These are phyloP conservation scores for Leguminivora glycinivorella DNA, from an alignment of 1,140 invertebrate genomes.

Conservation along the genomic window DNA sequence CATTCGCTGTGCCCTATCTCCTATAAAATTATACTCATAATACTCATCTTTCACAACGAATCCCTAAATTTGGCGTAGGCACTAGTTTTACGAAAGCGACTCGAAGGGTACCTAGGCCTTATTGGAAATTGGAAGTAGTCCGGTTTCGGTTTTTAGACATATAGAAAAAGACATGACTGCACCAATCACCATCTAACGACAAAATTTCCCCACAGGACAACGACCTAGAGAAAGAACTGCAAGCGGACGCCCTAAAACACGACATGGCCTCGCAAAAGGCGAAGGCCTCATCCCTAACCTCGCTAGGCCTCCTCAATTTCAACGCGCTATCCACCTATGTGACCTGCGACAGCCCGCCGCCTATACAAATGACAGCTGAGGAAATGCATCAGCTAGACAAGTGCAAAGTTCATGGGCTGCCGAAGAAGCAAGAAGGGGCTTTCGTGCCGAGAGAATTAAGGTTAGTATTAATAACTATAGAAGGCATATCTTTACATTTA, in stretches of 20 bases:
- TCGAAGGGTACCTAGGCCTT: no score
- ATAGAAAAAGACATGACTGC: neutral
- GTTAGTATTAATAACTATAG: conserved; percentile 47
- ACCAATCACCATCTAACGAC: neutral
- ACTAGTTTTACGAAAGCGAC: no score
- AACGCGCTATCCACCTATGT: conserved; percentile 81
- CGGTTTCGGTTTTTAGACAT: no score
- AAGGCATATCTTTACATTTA: no score
- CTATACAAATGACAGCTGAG: conserved; percentile 87
- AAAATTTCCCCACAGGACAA: conserved; percentile 53
- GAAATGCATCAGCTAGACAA: conserved; percentile 86
- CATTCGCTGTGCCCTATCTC: no score
- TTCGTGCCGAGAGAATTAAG: conserved; percentile 83
- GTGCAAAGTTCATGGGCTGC: conserved; percentile 86
- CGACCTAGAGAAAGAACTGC: conserved; percentile 67
- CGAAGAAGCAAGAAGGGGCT: conserved; percentile 83
- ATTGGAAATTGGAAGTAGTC: no score
- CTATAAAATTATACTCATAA: no score
- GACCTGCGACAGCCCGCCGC: conserved; percentile 87
- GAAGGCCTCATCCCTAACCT: conserved; percentile 59
- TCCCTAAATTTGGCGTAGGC: no score
- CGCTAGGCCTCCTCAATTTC: conserved; percentile 67
- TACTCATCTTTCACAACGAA: no score
- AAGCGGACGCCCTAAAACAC: conserved; percentile 59
- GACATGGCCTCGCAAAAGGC: conserved; percentile 55